phyloP scores from a whole-genome alignment of 2,113 vertebrate genomes.

The Sprattus sprattus region DNA sequence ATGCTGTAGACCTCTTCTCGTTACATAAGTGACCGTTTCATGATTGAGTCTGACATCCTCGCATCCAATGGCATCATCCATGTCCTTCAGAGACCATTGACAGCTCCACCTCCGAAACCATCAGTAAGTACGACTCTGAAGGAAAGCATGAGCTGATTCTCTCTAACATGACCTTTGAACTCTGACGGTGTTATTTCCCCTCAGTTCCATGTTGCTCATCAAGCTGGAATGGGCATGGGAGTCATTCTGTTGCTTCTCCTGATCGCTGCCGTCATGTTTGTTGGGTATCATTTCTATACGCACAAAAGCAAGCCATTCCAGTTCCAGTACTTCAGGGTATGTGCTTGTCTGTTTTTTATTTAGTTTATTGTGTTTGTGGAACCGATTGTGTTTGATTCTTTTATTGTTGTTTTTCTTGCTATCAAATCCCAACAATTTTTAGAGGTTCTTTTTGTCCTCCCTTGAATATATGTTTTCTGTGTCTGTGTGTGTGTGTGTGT shows the following conservation, averaged over 20 bases:
- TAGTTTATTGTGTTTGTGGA: not conserved
- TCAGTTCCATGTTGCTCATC: conserved; percentile 62
- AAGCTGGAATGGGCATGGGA: conserved; percentile 72
- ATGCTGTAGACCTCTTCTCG: conserved; percentile 60
- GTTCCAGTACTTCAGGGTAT: conserved; percentile 89
- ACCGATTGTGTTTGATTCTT: not conserved
- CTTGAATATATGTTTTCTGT: not conserved
- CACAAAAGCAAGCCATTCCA: conserved; percentile 70
- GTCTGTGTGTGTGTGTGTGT: not conserved
- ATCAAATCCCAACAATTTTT: too few relatives aligned
- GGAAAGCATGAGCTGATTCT: too few relatives aligned
- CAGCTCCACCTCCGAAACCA: conserved; percentile 74
- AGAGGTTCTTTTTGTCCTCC: not conserved
- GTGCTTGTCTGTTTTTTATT: conserved; percentile 11
- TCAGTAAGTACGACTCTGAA: not conserved
- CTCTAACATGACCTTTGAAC: not conserved
- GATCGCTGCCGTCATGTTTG: conserved; percentile 60
- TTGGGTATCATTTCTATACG: conserved; percentile 79
- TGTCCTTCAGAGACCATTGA: conserved; percentile 80
- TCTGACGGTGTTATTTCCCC: not conserved
- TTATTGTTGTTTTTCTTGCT: too few relatives aligned
- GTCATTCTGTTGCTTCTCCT: conserved; percentile 75
- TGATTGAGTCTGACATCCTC: conserved; percentile 78
- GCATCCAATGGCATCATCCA: conserved; percentile 93
- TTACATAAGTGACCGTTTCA: conserved; percentile 80